Base-by-base conservation (phyloP, 2,113 vertebrate species). In the Takifugu flavidus region DNA sequence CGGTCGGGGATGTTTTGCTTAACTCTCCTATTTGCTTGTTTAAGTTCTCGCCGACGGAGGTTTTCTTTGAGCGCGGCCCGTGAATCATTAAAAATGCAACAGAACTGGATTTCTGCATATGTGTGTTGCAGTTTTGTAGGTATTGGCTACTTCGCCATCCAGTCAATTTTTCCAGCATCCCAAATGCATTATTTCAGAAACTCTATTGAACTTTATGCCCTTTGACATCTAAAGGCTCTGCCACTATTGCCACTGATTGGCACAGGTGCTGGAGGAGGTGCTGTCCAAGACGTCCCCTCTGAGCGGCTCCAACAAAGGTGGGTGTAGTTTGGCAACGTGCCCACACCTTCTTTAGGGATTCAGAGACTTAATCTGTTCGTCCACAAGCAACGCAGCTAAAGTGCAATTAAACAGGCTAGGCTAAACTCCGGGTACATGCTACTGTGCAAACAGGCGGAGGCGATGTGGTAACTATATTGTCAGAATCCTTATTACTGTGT, bases 161-260 rank as follows among this genome's bases (percentile, higher is more conserved):
- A 45, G 44, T 45, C 8, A 45, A 45, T 45, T 1, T 6, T 45
- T 45, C 27, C 1, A 26, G 28, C 20, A 57, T 56, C 47, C n/a
- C 34, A 10, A 6, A 54, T 31, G 20, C 56, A 6, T 39, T 7
- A 6, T 39, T 6, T 31, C 29, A 4, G 3, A 31, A 31, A 31
- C 29, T 31, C 5, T 31, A 31, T 31, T 52, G 25, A 29, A 56
- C 59, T 64, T 62, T 75, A 27, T 67, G 52, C 34, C 59, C 44
- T 64, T 25, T 70, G 25, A 74, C 66, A 77, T 72, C 49, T 62
- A 69, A 53, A 61, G 10, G 47, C 26, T 46, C 46, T 56, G 67
- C 65, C 55, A 78, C 67, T 82, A 77, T 78, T 77, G 78, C 61
- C 65, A 61, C 65, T 73, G 61, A 77, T 70, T 67, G 70, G 70